Base-by-base conservation (phyloP, 2,113 vertebrate species). In the Corvus moneduloides region DNA sequence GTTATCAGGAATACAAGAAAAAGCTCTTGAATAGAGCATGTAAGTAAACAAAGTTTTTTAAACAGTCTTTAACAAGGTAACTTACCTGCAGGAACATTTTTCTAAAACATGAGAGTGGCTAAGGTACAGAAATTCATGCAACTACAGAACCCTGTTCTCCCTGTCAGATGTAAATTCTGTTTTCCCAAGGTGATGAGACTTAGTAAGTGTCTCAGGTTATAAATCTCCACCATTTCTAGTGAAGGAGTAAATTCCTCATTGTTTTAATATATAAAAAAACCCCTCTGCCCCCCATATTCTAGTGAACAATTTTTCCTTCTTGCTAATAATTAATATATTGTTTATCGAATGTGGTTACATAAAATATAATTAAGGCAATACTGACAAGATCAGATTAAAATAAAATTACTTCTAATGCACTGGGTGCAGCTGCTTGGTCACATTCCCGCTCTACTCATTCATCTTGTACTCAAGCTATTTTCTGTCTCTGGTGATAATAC, bases 311-410 rank as follows among this genome's bases (percentile, higher is more conserved):
- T 88, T 88, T 91, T 74, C 30, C 52, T 77, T 83, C 59, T 94
- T 67, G 14, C 14, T 66, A 61, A 37, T 84, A 84, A 81, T 84
- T 77, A 37, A 37, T 16, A 15, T 55, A 68, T 52, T 77, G 24
- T 88, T 84, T 77, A 67, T 67, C 30, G 30, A 86, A 75, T 43
- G n/a, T 37, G 16, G 33, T 94, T 93, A 86, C 52, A 74, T 86
- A 80, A 94, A 92, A 75, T 44, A 86, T 56, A 92, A 94, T 87
- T 89, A 94, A 80, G 44, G 87, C 55, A 86, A 75, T 48, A 63
- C n/a, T 24, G 37, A 73, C 2, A 7, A 84, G 64, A 84, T 83
- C 64, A 86, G 79, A 95, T 88, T 88, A 86, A 95, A 94, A 77
- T 89, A 79, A 87, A 95, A 85, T 86, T 86, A 68, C 46, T 87